Evolutionary conservation across 2,113 vertebrate species (phyloP), one percentile per base, ranked within the genome.

Genomic region (Cryptoleucopteryx plumbea): DNA sequence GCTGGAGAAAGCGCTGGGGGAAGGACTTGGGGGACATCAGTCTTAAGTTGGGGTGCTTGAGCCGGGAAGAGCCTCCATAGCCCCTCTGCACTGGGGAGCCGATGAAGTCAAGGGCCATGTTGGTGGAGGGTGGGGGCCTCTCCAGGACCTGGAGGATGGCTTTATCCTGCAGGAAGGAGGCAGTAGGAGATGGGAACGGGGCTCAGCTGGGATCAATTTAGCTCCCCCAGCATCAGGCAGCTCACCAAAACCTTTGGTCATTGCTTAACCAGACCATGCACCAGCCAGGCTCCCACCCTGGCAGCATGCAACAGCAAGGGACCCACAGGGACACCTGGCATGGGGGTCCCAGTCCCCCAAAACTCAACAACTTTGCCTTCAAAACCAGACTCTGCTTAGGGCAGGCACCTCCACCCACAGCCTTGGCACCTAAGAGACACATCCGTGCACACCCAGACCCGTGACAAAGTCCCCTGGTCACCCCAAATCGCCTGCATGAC

Each of bases 81-180:
- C 63, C 95, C 43, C 71, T 97, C 96, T 98, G 98, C 12, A 97
- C 59, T 0, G 95, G 90, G 31, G 98, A 97, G 21, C 72, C 6
- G 9, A 98, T 56, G 93, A 98, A 98, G 88, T 95, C 52, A 1
- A 98, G 82, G 59, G 95, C 97, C 55, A 83, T 9, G 3, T 84
- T 97, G 42, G 97, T 86, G 19, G 98, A 93, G 74, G 90, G 79
- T 22, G 95, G 90, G 8, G 97, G 97, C 58, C 96, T 97, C 81
- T 98, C 98, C 83, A 99, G 97, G 26, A 99, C 98, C 93, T 98
- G 98, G 59, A 99, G 95, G 38, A 99, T 97, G 55, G 98, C 98
- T 91, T 98, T 98, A 96, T 99, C 99, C 99, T 99, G 86, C 0
- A 1, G 43, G 55, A 29, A 82, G 40, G 36, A 95, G 45, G 27